Base-by-base conservation (phyloP, 2,113 vertebrate genomes). In the Cisticola juncidis region DNA sequence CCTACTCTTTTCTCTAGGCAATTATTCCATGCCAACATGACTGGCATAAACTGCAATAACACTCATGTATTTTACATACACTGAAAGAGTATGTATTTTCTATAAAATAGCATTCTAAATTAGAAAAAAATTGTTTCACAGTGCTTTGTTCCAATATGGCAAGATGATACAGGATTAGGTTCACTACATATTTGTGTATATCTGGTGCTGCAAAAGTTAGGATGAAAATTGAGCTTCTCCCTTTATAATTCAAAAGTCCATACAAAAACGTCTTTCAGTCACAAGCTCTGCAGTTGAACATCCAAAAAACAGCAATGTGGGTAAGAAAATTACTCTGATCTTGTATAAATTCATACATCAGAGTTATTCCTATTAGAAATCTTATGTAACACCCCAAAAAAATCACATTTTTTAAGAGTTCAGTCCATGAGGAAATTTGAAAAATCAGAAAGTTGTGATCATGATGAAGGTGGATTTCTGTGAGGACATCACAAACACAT, bases 281-380 rank as follows among this genome's bases (percentile, higher is more conserved):
- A 64, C 26, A 89, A 81, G 6, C 20, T 57, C 51, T 71, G 11
- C 28, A 40, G 40, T 2, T 62, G 15, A 62, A 76, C 38, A 81
- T 2, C 18, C 7, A 12, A 54, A 81, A 69, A 82, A 5, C 2
- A 82, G 26, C 36, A 84, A 79, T 4, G 28, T 19, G 21, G 6
- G 24, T 62, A 61, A 48, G 50, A 88, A 82, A 94, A 35, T 31
- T 35, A 21, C 50, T 29, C 15, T 95, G 65, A 96, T 79, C 44
- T 77, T 88, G 35, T 51, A 23, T 77, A 86, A 90, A 94, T 71
- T 38, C 40, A n/a, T 48, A 50, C 33, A 66, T 91, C 66, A 87
- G 50, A 95, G 94, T 61, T 53, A 50, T 35, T 94, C 45, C 84
- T 50, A 82, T 85, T 81, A 92, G 48, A 95, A 97, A 94, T 73